These are phyloP conservation scores for Andrena camellia DNA, from an alignment of 2,888 invertebrate genomes.

Conservation along the genomic window DNA sequence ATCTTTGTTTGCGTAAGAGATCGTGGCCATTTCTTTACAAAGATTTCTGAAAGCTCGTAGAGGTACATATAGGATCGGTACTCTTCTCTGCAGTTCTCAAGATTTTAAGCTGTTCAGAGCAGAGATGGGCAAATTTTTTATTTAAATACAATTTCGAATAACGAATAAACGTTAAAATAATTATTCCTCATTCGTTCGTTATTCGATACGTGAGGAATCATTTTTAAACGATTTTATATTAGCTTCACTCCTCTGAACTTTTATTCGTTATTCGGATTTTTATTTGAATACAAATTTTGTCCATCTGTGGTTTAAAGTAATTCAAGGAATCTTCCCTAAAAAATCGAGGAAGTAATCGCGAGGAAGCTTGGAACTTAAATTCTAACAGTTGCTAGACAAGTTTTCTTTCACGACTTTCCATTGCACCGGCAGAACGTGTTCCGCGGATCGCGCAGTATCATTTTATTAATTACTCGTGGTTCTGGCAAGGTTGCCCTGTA, in stretches of 20 bases:
- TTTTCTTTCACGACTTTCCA: constrained; percentile 68
- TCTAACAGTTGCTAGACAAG: constrained; percentile 41
- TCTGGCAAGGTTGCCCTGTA: neutral
- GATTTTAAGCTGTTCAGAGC: neutral
- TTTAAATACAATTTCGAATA: too few species aligned
- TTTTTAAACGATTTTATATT: too few species aligned
- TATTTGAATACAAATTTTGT: too few species aligned
- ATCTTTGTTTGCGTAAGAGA: neutral
- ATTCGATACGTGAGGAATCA: too few species aligned
- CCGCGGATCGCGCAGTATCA: neutral
- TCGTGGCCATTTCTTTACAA: neutral
- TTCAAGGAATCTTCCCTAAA: neutral
- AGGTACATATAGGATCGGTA: neutral
- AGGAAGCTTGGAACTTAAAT: constrained; percentile 47
- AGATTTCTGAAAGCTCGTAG: neutral
- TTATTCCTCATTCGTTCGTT: too few species aligned
- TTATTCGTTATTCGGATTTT: too few species aligned
- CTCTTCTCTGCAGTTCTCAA: neutral
- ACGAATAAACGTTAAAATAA: too few species aligned
- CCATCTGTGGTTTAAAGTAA: neutral
- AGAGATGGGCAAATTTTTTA: too few species aligned
- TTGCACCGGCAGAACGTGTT: constrained; percentile 44
- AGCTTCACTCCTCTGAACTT: too few species aligned
- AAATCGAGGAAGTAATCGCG: constrained; percentile 50
- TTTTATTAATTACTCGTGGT: constrained; percentile 47